Base-by-base conservation (phyloP, 1,140 invertebrate species). In the Pomacea maculata region DNA sequence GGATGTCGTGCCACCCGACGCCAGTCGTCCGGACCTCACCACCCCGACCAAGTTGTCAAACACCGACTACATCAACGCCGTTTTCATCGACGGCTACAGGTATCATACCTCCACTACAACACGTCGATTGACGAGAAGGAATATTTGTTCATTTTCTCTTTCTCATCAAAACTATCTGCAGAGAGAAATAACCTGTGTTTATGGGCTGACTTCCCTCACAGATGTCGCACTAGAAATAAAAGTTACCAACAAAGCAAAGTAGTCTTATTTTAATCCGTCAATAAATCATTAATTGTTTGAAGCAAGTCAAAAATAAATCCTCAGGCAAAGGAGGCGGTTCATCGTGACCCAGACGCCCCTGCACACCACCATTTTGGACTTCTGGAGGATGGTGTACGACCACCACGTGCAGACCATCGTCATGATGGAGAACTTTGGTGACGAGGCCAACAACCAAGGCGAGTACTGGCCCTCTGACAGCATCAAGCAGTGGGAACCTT, bases 11-110 rank as follows among this genome's bases (percentile, higher is more conserved):
- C 88, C 89, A 7, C 78, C 80, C 2, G 86, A 90, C 65, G 76
- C 80, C 14, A 83, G 84, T 76, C 84, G 89, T 19, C 88, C 89
- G 1, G 55, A 85, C 17, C 78, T 90, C 29, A 65, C 19, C 45
- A 87, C 88, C 45, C 83, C 86, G n/a, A 87, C 86, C 55, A 85
- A 85, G 0, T 55, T 86, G 25, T 82, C 91, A 87, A 94, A 85
- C 93, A 93, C 77, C 93, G 89, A 91, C 70, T 90, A 89, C 74
- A 88, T 90, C 9, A 90, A 90, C 78, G 88, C 89, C 15, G 76
- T 88, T 9, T 86, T 87, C 70, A 45, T 91, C 14, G 89, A 92
- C 77, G 86, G 90, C 34, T 89, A 90, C 77, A 81, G 78, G 57
- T 71, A 78, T 19, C 64, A 45, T 45, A 45, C 34, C 34, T 0